Percentiles rank a stretch among this genome's conserved stretches.
Evolutionary conservation across 1,140 invertebrate species (phyloP).

Genomic region (Chelonus insularis): DNA sequence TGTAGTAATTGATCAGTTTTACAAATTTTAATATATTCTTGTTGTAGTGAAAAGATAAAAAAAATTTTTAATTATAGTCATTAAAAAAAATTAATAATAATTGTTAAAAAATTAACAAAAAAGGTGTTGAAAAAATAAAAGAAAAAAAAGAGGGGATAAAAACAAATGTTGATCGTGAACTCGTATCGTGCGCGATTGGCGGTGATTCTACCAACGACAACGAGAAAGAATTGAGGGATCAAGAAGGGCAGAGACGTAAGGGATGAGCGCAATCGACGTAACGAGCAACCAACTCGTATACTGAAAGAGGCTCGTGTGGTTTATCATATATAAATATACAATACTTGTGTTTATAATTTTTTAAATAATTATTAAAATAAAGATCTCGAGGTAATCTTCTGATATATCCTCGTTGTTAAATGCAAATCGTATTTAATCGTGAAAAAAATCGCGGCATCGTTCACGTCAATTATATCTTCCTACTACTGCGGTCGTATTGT

Average conservation of each 20-base stretch:
- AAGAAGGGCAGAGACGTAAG: not conserved
- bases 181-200: slow-evolving; percentile 2
- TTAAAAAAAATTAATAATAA: not conserved
- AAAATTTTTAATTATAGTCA: too few species aligned
- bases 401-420: not conserved
- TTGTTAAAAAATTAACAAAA: not conserved
- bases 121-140: not conserved
- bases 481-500: not conserved
- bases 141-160: not conserved
- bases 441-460: slow-evolving; percentile 13
- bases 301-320: too few species aligned
- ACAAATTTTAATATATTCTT: too few species aligned
- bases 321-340: too few species aligned
- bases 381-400: too few species aligned
- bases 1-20: too few species aligned
- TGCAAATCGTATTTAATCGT: not conserved
- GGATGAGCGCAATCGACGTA: slow-evolving; percentile 12
- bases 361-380: too few species aligned
- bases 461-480: slow-evolving; percentile 18
- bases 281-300: not conserved
- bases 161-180: slow-evolving; percentile 13
- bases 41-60: too few species aligned
- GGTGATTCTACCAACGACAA: slow-evolving; percentile 4
- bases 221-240: not conserved
- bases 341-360: too few species aligned